Evolutionary conservation across 2,888 invertebrate genomes (phyloP).

Genomic region (Sycophila texana): DNA sequence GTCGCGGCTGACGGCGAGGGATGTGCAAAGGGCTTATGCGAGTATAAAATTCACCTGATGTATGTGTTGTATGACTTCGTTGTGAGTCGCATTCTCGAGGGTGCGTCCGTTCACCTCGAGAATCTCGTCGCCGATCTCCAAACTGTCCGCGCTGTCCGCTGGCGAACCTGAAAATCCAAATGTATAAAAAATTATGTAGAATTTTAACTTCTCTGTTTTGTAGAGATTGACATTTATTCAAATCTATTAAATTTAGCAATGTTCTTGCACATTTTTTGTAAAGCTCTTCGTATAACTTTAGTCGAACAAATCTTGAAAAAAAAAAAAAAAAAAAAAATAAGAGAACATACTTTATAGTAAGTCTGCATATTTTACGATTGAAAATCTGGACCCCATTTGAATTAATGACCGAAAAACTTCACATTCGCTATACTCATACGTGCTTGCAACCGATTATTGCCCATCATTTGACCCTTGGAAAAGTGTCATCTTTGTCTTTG

Average conservation of each 20-base stretch:
- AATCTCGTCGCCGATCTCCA: slow-evolving; percentile 98
- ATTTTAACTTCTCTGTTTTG: too few species aligned
- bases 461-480: too few species aligned
- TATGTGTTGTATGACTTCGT: slow-evolving; percentile 95
- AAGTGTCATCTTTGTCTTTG: too few species aligned
- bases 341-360: not conserved
- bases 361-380: not conserved
- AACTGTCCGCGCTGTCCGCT: slow-evolving; percentile 91
- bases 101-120: slow-evolving; percentile 96
- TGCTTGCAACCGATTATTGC: too few species aligned
- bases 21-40: not conserved
- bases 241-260: too few species aligned
- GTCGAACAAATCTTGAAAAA: too few species aligned
- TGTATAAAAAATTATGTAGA: not conserved
- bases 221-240: too few species aligned
- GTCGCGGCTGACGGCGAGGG: too few species aligned
- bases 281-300: too few species aligned
- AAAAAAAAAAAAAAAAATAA: too few species aligned
- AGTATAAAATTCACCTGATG: slow-evolving; percentile 85
- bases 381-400: not conserved
- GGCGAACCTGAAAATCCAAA: slow-evolving; percentile 84
- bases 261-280: too few species aligned
- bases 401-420: slow-evolving; percentile 2
- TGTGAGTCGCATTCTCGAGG: slow-evolving; percentile 92
- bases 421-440: slow-evolving; percentile 9